Evolutionary conservation across 2,113 vertebrate species (phyloP).

Genomic region (Ahaetulla prasina): DNA sequence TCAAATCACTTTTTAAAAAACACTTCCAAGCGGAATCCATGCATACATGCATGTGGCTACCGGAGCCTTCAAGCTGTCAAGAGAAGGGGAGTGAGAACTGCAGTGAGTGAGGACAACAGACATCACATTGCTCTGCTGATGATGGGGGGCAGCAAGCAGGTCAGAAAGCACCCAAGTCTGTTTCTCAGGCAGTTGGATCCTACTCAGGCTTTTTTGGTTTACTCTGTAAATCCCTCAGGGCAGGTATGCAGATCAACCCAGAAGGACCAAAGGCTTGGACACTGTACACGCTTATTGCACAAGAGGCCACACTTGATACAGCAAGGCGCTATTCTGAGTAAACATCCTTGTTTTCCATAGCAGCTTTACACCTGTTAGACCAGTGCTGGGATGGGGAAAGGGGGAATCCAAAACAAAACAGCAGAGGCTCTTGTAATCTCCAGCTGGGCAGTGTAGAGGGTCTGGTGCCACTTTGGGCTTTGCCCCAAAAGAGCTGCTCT

Average conservation of each 20-base stretch:
- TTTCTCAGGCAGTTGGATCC: neutral
- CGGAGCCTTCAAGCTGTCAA: neutral
- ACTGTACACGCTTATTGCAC: neutral
- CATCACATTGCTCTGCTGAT: neutral
- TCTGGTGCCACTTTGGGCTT: neutral
- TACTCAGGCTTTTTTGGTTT: neutral
- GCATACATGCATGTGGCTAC: fast-evolving
- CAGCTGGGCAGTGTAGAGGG: neutral
- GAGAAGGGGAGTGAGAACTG: neutral
- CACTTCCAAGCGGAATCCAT: fast-evolving
- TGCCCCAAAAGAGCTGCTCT: neutral
- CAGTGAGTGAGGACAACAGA: too few species aligned
- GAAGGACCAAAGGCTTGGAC: neutral
- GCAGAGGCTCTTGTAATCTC: neutral
- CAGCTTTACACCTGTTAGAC: neutral
- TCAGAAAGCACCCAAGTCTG: neutral
- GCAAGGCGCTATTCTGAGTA: neutral
- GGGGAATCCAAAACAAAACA: neutral
- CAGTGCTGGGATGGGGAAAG: neutral
- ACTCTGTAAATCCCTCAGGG: neutral
- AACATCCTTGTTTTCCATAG: neutral
- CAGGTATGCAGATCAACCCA: neutral
- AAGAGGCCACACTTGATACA: neutral
- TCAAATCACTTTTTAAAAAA: neutral
- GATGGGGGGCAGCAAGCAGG: neutral